Base-by-base conservation (phyloP, 2,888 invertebrate species). In the Horisme vitalbata region DNA sequence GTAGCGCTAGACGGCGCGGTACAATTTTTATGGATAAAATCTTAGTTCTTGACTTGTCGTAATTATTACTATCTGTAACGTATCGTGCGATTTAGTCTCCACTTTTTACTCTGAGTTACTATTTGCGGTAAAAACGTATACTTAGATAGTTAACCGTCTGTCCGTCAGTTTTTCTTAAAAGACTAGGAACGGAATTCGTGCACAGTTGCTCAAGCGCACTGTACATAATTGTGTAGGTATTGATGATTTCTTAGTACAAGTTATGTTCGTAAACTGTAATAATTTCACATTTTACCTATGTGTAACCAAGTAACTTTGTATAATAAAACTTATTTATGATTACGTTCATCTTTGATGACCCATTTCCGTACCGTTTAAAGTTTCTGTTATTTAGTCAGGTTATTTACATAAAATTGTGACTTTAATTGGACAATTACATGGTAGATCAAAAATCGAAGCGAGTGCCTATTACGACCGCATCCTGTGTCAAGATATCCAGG, bases 391-490 rank as follows among this genome's bases (percentile, higher is more conserved):
- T 66, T 70, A 37, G 32, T 50, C 51, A 41, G 55, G 44, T 54
- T 75, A 85, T 87, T 86, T 83, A 78, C 83, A 86, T 86, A 80
- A 79, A 84, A 83, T 80, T 80, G 68, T 73, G 73, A 67, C 69
- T 80, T 80, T 85, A 88, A 88, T 87, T 87, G 83, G 86, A 79
- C 85, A 83, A 87, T 88, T 86, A 87, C 81, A 82, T 71, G 79
- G 75, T 76, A 75, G 70, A 74, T 77, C 79, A 67, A 54, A 57
- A 65, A 61, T 67, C 57, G 61, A 61, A 63, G 26, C 70, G 62
- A 71, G 71, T 71, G 77, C 77, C 78, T 82, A 80, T 78, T 71
- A 65, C 72, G 66, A 68, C 76, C 78, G 68, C 81, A 76, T 83
- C 81, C 80, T 80, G 80, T 71, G 61, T 75, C 61, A 61, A 82